Conservation (phyloP, 92 coral and sea anemone genomes). For the Chrysogorgia sp. region DNA sequence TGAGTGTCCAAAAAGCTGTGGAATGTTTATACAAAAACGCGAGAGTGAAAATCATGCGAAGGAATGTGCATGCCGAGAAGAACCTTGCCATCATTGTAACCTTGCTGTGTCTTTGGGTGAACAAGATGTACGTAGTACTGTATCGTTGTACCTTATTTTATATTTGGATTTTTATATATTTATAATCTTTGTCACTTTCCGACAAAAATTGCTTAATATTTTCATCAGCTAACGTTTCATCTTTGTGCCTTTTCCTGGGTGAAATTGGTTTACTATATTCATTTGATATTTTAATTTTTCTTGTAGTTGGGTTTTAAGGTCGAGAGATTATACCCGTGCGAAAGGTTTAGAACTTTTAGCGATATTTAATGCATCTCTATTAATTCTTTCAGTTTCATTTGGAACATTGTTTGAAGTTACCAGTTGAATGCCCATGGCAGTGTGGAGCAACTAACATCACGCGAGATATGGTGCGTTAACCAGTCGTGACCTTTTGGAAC, state of each 20-base stretch:
- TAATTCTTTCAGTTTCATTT: conserved; percentile 68
- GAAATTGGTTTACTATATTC: too few species aligned
- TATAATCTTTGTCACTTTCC: too few species aligned
- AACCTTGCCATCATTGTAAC: conserved; percentile 75
- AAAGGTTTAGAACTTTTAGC: too few species aligned
- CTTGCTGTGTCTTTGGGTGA: conserved; percentile 69
- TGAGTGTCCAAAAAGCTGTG: conserved; percentile 87
- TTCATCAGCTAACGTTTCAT: too few species aligned
- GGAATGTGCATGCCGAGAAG: conserved; percentile 76
- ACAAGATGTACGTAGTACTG: conserved; percentile 83
- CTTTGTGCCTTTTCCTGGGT: too few species aligned
- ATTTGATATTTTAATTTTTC: too few species aligned
- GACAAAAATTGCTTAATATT: too few species aligned
- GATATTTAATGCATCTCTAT: not conserved
- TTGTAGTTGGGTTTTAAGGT: too few species aligned
- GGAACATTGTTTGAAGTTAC: conserved; percentile 89
- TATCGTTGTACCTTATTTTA: too few species aligned
- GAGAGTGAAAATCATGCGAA: conserved; percentile 68
- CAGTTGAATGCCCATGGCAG: conserved; percentile 83
- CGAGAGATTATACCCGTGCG: too few species aligned
- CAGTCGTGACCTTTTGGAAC: not conserved
- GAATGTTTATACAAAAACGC: conserved; percentile 71
- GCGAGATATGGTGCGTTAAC: conserved; percentile 83
- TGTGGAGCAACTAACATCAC: conserved; percentile 83
- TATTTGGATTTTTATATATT: too few species aligned